phyloP scores from a whole-genome alignment of 2,113 vertebrate species.

The Piaya cayana region DNA sequence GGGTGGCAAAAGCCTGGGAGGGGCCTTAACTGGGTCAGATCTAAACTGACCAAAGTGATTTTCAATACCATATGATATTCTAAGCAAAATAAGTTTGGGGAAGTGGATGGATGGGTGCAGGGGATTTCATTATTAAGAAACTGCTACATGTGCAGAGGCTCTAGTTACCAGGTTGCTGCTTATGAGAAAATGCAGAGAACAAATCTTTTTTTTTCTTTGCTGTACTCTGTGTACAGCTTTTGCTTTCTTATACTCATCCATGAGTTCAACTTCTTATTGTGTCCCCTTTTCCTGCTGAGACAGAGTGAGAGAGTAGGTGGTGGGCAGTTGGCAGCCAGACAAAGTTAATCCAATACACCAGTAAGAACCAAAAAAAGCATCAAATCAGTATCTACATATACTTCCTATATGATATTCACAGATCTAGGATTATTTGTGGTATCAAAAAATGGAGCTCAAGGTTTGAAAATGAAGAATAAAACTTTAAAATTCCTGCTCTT shows the following conservation, averaged over 20 bases:
- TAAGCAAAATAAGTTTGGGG: neutral
- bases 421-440: neutral
- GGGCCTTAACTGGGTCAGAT: neutral
- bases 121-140: neutral
- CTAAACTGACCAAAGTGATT: neutral
- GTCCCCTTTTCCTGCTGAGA: neutral
- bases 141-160: neutral
- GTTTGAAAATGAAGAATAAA: neutral
- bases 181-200: neutral
- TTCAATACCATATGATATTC: neutral
- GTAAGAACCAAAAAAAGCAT: neutral
- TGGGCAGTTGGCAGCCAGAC: neutral
- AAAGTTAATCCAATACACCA: neutral
- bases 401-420: neutral
- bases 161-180: neutral
- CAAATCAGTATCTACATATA: neutral
- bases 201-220: rapidly evolving
- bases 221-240: neutral
- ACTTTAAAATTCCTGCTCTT: neutral
- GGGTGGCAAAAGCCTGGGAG: neutral
- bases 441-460: neutral
- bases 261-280: neutral
- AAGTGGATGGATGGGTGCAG: neutral
- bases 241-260: neutral
- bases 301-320: neutral